These are phyloP conservation scores for Artemisiospiza belli DNA, from an alignment of 2,113 vertebrate species.

Conservation along the genomic window DNA sequence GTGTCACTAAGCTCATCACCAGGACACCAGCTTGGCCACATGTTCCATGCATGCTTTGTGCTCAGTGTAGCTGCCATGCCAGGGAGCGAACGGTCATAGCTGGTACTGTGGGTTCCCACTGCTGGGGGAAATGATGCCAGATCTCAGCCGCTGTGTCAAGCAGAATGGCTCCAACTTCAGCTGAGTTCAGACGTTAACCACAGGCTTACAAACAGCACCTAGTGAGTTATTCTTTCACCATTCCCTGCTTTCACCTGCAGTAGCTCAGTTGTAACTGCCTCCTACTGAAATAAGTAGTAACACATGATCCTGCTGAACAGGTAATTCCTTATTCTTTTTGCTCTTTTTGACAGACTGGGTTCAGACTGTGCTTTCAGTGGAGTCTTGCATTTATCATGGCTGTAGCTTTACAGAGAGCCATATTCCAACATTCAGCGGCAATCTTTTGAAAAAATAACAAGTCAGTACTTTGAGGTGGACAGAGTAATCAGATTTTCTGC, in stretches of 20 bases:
- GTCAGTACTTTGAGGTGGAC: neutral
- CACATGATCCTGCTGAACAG: neutral
- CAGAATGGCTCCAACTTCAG: neutral
- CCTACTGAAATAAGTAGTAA: neutral
- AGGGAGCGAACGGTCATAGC: accelerated
- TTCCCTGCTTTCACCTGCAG: neutral
- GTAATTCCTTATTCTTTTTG: neutral
- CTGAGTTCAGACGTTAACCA: neutral
- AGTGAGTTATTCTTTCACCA: neutral
- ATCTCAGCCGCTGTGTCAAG: neutral
- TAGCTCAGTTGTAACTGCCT: neutral
- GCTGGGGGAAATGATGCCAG: neutral
- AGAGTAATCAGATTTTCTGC: neutral
- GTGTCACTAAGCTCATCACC: neutral
- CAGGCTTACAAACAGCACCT: neutral
- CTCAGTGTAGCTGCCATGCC: neutral
- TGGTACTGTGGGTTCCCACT: neutral
- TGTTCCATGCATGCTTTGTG: neutral
- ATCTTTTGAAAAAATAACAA: neutral
- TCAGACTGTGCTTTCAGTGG: neutral
- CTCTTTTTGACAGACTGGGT: neutral
- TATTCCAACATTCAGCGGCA: neutral
- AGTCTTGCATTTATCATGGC: neutral
- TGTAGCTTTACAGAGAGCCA: neutral
- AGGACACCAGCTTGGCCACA: neutral